Evolutionary conservation across 2,888 invertebrate species (phyloP).

Genomic region (Thymelicus sylvestris): DNA sequence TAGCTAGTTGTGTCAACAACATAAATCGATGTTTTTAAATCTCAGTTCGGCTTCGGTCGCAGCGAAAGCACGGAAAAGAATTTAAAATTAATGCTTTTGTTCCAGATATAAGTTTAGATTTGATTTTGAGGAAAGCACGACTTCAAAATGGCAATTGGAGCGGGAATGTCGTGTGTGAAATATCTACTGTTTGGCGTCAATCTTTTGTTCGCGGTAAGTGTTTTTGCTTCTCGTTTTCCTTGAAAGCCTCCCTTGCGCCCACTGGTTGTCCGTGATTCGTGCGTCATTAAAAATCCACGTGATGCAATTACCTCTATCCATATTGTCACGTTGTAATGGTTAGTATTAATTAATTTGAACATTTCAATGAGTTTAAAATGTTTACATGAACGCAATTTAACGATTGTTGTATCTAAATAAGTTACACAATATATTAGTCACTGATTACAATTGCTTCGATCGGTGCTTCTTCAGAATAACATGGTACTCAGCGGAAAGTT

Average conservation of each 20-base stretch:
- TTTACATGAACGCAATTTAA: background rate
- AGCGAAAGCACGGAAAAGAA: conserved; percentile 43
- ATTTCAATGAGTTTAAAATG: background rate
- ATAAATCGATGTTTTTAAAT: conserved; percentile 65
- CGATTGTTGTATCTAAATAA: background rate
- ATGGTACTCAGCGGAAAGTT: background rate
- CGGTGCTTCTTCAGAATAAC: background rate
- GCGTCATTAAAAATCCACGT: conserved; percentile 8
- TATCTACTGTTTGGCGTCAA: conserved; percentile 95
- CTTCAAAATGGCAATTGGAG: conserved; percentile 88
- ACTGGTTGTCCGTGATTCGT: background rate
- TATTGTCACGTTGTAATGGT: background rate
- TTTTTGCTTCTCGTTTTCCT: conserved; percentile 46
- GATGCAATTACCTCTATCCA: background rate
- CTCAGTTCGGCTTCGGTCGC: conserved; percentile 38
- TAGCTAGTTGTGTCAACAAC: conserved; percentile 47
- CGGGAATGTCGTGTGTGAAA: conserved; percentile 94
- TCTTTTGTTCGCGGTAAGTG: conserved; percentile 93
- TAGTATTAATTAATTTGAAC: background rate
- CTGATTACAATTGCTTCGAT: background rate
- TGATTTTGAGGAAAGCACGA: conserved; percentile 58
- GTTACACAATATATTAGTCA: conserved; percentile 1
- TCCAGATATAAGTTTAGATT: conserved; percentile 63
- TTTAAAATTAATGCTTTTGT: conserved; percentile 68
- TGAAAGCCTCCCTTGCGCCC: conserved; percentile 37